These are phyloP conservation scores for Parauchenoglanis ngamensis DNA, from an alignment of 2,797 vertebrate genomes.

Conservation along the genomic window DNA sequence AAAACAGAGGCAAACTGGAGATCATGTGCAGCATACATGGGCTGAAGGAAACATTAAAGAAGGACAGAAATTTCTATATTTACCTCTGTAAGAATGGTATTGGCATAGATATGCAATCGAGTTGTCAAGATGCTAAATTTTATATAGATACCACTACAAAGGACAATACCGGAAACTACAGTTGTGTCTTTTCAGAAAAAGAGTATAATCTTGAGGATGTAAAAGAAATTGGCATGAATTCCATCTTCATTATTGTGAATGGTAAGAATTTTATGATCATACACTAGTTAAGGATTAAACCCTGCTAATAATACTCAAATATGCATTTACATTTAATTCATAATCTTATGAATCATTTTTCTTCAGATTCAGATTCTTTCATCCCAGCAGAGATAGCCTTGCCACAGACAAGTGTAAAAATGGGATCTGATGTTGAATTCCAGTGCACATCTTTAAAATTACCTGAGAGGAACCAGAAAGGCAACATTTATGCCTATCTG, in stretches of 20 bases:
- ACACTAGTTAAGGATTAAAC: neutral
- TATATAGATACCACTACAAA: accelerated
- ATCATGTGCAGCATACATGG: slow-evolving; percentile 60
- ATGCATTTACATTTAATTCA: neutral
- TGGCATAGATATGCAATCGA: neutral
- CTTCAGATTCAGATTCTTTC: slow-evolving; percentile 7
- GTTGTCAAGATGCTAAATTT: slow-evolving; percentile 39
- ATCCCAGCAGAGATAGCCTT: slow-evolving; percentile 7
- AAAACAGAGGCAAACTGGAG: slow-evolving; percentile 34
- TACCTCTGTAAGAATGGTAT: slow-evolving; percentile 53
- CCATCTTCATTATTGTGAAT: slow-evolving; percentile 15
- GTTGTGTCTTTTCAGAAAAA: slow-evolving; percentile 33
- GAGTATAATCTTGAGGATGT: neutral
- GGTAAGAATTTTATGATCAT: slow-evolving; percentile 14
- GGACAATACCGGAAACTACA: slow-evolving; percentile 43
- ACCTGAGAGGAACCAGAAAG: neutral
- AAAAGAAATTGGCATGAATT: neutral
- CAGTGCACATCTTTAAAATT: slow-evolving; percentile 13
- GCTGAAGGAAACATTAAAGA: neutral
- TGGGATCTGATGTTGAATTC: slow-evolving; percentile 7
- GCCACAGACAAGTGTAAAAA: neutral
- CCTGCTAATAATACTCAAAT: neutral
- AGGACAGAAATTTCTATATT: slow-evolving; percentile 16
- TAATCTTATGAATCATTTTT: neutral
- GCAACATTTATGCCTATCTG: slow-evolving; percentile 22